Evolutionary conservation across 2,113 vertebrate genomes (phyloP).

Genomic region (Cepphus grylle): DNA sequence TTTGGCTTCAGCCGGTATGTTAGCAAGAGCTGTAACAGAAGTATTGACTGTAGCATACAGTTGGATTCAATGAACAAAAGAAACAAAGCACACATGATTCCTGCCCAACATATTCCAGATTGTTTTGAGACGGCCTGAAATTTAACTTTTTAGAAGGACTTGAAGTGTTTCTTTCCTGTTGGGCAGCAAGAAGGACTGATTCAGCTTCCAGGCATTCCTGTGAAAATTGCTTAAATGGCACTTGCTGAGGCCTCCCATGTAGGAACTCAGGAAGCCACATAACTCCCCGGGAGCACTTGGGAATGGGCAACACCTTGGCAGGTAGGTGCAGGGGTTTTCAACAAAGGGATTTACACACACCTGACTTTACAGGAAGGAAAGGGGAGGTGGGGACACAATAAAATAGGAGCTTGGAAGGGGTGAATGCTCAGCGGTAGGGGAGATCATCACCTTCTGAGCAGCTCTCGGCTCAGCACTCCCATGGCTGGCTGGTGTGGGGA

Average conservation of each 20-base stretch:
- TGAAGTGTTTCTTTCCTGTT: background rate
- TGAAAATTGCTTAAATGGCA: background rate
- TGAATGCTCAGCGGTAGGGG: background rate
- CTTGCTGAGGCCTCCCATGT: background rate
- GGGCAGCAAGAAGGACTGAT: background rate
- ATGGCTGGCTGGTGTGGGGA: background rate
- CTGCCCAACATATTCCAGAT: background rate
- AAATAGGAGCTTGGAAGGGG: background rate
- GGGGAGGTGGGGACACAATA: background rate
- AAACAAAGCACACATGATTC: background rate
- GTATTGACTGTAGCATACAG: background rate
- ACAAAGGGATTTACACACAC: background rate
- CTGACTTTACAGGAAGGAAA: background rate
- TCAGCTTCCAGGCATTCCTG: background rate
- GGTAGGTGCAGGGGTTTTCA: background rate
- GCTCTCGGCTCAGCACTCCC: accelerated
- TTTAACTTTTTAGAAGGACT: background rate
- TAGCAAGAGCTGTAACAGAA: background rate
- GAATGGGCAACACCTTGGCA: accelerated
- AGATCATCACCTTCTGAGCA: background rate
- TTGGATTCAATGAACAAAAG: background rate
- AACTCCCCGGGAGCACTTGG: background rate
- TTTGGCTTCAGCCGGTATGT: background rate
- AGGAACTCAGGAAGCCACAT: background rate
- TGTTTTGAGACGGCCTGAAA: background rate